Evolutionary conservation across 1,140 invertebrate genomes (phyloP).

Genomic region (Drosophila insularis): DNA sequence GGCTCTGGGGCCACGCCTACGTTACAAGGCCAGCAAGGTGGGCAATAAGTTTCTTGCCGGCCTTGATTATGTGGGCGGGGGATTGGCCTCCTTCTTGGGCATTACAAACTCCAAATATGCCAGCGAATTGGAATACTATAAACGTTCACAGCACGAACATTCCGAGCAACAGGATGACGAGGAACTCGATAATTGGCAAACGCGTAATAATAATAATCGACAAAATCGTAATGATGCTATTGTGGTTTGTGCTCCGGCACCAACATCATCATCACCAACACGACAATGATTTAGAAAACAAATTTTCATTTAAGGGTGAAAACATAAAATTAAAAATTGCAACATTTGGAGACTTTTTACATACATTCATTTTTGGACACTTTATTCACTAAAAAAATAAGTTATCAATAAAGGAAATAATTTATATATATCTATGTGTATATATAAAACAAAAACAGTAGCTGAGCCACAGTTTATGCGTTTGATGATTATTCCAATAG

Average conservation of each 20-base stretch:
- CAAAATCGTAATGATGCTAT: constrained; percentile 32
- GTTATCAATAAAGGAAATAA: constrained; percentile 51
- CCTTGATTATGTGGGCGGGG: constrained; percentile 93
- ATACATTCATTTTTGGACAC: constrained; percentile 58
- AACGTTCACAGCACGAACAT: constrained; percentile 83
- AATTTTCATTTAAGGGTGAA: not conserved
- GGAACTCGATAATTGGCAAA: constrained; percentile 82
- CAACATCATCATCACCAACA: constrained; percentile 34
- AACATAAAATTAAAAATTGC: constrained; percentile 13
- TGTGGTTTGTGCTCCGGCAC: constrained; percentile 53
- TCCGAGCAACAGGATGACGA: constrained; percentile 83
- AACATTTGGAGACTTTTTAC: constrained; percentile 19
- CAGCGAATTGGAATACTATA: constrained; percentile 92
- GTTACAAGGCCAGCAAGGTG: constrained; percentile 86
- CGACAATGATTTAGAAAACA: constrained; percentile 31
- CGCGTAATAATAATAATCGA: constrained; percentile 26
- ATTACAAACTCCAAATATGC: constrained; percentile 96
- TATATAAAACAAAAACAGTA: constrained; percentile 25
- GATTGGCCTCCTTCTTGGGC: constrained; percentile 92
- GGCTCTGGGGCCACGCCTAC: constrained; percentile 89
- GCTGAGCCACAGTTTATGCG: not conserved
- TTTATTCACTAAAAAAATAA: constrained; percentile 74
- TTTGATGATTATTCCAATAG: not conserved
- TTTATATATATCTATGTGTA: constrained; percentile 27
- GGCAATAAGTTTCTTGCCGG: constrained; percentile 87